Conservation (phyloP, 37 sponge, comb jelly and placozoan genomes). For the Chondrilla cf. caribensis region DNA sequence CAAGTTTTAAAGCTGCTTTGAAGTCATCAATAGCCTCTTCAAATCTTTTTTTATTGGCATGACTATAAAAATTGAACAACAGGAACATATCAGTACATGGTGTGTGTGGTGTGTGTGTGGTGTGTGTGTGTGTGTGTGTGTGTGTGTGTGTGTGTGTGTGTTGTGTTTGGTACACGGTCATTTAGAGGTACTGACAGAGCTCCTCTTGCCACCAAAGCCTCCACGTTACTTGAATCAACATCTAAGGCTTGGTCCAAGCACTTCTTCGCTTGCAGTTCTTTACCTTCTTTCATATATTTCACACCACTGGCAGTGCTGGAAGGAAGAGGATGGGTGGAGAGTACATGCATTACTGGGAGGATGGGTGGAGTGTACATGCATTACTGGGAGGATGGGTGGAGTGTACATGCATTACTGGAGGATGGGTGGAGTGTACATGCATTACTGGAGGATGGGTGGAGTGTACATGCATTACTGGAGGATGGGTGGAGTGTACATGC, state of each 20-base stretch:
- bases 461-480: no score
- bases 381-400: no score
- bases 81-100: not conserved
- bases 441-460: no score
- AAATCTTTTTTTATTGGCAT: constrained; percentile 53
- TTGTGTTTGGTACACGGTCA: not conserved
- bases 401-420: no score
- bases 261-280: constrained; percentile 45
- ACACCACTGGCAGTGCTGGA: constrained; percentile 74
- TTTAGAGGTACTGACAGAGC: constrained; percentile 53
- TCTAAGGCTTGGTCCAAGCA: constrained; percentile 69
- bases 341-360: no score
- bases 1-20: constrained; percentile 47
- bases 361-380: no score
- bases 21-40: constrained; percentile 59
- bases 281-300: constrained; percentile 54
- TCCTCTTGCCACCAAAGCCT: constrained; percentile 78
- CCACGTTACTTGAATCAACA: constrained; percentile 70
- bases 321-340: no score
- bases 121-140: constrained; percentile 21
- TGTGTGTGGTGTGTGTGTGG: no score
- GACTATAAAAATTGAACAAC: constrained; percentile 43
- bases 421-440: no score
- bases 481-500: no score
- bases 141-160: constrained; percentile 26